Percentiles rank a stretch among this genome's conserved stretches.
Evolutionary conservation across 2,888 invertebrate species (phyloP).

Genomic region (Luffia ferchaultella): DNA sequence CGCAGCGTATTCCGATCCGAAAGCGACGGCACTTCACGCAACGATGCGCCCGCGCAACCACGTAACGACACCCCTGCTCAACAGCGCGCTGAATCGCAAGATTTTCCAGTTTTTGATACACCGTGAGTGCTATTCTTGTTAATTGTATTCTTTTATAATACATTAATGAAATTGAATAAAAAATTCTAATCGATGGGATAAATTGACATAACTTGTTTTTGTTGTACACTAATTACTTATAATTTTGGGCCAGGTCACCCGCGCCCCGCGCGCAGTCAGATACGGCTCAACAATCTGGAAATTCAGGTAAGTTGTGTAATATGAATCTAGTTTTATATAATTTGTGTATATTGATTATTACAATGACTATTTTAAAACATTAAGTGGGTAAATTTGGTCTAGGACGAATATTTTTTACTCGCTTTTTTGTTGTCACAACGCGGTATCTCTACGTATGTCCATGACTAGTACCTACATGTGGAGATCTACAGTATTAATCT

Average conservation of each 20-base stretch:
- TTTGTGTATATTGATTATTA: no score
- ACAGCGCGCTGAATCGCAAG: constrained; percentile 29
- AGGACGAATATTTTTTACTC: no score
- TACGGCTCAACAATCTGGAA: constrained; percentile 38
- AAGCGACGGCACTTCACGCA: constrained; percentile 16
- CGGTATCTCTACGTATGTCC: no score
- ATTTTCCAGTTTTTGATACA: constrained; percentile 42
- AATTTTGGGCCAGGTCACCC: constrained; percentile 26
- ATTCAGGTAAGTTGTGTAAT: constrained; percentile 29
- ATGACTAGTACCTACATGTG: no score
- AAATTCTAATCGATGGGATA: no score
- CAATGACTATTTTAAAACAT: no score
- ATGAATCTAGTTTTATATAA: no score
- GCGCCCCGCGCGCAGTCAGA: constrained; percentile 44
- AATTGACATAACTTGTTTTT: neutral
- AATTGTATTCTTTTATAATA: no score
- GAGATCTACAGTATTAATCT: no score
- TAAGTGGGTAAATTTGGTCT: no score
- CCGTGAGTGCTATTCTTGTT: constrained; percentile 28
- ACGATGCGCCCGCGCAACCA: constrained; percentile 10
- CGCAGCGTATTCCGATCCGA: constrained; percentile 47
- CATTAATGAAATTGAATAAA: no score
- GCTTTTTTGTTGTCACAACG: no score
- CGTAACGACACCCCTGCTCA: constrained; percentile 26
- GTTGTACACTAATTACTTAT: neutral